Evolutionary conservation across 1,140 invertebrate genomes (phyloP), one percentile per base, ranked within the genome.

Genomic region (Leptonema lineaticorne): DNA sequence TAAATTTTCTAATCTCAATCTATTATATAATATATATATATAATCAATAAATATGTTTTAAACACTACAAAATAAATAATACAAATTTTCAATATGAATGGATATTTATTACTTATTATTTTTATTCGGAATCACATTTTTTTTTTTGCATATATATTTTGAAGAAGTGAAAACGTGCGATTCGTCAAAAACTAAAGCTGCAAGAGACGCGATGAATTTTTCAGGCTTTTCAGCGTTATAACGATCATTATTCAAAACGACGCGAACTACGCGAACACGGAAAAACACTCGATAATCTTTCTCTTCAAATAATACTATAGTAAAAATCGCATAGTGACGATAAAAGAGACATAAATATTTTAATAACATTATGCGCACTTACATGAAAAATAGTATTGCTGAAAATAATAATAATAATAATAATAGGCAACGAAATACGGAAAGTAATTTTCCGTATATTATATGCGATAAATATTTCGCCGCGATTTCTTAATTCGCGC

Each of bases 241-340:
- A 33, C 59, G 59, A 62, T 62, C 59, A 62, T 62, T 62, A 62
- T 62, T 62, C 59, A 62, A 62, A 62, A 41, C 59, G 59, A 18
- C 59, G 59, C 59, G 33, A 53, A 24, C 27, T 20, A 20, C 50
- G 8, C 50, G 29, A 62, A 62, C 59, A 62, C 41, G 59, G 16
- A 22, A 62, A 62, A 62, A 62, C 59, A 62, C 59, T 62, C 29
- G 59, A 62, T 62, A 62, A 62, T 62, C 59, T 62, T 33, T 22
- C 29, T 37, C 59, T 29, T 16, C 30, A 29, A 59, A 59, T 59
- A 59, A 59, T 59, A 37, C 30, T 33, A 59, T 59, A 27, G 50
- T 24, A 24, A 26, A 53, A 53, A 20, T 26, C 50, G 24, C 20
- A 24, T 26, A 33, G 30, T 11, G 37, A 41, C 37, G 16, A 41